Conservation (phyloP, 2,797 vertebrate species). For the Heterohyrax brucei region DNA sequence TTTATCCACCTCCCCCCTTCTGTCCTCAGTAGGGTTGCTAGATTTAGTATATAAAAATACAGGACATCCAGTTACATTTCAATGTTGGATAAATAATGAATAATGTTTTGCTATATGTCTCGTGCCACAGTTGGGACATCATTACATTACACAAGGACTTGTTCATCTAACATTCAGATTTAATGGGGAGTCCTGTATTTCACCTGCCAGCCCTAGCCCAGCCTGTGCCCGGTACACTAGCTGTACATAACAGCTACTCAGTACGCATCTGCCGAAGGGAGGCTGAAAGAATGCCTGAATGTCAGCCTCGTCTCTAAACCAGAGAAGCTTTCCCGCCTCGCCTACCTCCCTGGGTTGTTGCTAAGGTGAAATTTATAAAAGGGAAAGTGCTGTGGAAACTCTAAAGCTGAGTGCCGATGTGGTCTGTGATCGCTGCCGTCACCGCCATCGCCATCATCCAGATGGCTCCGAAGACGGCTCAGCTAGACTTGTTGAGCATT, state of each 20-base stretch:
- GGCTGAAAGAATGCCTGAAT: not conserved
- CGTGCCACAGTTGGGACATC: not conserved
- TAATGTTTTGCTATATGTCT: not conserved
- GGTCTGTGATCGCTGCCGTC: slow-evolving; percentile 27
- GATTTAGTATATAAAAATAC: slow-evolving; percentile 56
- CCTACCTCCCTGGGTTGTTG: slow-evolving; percentile 37
- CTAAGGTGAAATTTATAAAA: slow-evolving; percentile 56
- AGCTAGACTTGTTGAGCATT: slow-evolving; percentile 49
- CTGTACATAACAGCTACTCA: not conserved
- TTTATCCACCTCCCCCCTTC: not conserved
- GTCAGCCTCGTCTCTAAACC: not conserved
- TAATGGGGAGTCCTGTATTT: not conserved
- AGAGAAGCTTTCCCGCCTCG: slow-evolving; percentile 18
- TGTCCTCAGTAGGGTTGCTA: not conserved
- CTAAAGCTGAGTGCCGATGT: slow-evolving; percentile 4
- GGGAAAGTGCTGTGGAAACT: slow-evolving; percentile 24
- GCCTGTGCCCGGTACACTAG: not conserved
- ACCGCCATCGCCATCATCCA: not conserved
- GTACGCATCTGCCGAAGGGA: not conserved
- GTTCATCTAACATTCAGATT: slow-evolving; percentile 55
- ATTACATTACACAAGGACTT: not conserved
- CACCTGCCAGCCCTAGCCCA: not conserved
- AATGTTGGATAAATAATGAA: slow-evolving; percentile 43
- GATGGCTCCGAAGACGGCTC: slow-evolving; percentile 52
- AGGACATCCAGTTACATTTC: slow-evolving; percentile 30